Evolutionary conservation across 1,140 invertebrate genomes (phyloP).

Genomic region (Bombus difficillimus): DNA sequence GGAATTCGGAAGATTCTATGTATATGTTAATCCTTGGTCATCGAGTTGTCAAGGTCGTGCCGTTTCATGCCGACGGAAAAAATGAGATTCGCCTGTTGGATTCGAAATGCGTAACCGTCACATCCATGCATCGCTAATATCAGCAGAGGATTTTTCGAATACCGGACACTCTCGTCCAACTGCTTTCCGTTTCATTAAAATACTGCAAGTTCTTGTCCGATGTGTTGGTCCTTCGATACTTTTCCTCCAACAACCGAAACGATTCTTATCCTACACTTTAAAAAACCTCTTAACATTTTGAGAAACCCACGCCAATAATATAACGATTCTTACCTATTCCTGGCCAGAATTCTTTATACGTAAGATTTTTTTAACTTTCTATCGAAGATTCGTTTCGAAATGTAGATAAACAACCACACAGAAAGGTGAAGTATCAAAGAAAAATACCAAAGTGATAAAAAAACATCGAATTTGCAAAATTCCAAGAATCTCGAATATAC

Average conservation of each 20-base stretch:
- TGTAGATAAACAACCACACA: neutral
- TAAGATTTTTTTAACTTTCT: neutral
- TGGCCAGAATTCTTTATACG: neutral
- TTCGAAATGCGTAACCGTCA: conserved; percentile 39
- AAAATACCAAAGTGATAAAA: neutral
- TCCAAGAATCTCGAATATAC: neutral
- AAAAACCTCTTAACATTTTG: neutral
- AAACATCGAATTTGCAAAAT: neutral
- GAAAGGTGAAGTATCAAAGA: neutral
- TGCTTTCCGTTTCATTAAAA: conserved; percentile 54
- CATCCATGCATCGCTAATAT: conserved; percentile 44
- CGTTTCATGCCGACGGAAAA: conserved; percentile 7
- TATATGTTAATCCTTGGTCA: conserved; percentile 26
- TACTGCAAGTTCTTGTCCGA: neutral
- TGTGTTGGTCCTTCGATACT: neutral
- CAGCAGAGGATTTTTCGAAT: conserved; percentile 43
- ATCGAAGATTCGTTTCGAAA: neutral
- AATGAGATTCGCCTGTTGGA: conserved; percentile 38
- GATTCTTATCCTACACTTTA: neutral
- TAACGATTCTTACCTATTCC: neutral
- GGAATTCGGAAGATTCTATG: neutral
- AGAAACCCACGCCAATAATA: neutral
- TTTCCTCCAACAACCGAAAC: neutral
- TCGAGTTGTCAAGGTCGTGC: conserved; percentile 43
- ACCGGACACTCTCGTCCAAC: conserved; percentile 26